Conservation (phyloP, 2,888 invertebrate species). For the Cheilosia urbana region DNA sequence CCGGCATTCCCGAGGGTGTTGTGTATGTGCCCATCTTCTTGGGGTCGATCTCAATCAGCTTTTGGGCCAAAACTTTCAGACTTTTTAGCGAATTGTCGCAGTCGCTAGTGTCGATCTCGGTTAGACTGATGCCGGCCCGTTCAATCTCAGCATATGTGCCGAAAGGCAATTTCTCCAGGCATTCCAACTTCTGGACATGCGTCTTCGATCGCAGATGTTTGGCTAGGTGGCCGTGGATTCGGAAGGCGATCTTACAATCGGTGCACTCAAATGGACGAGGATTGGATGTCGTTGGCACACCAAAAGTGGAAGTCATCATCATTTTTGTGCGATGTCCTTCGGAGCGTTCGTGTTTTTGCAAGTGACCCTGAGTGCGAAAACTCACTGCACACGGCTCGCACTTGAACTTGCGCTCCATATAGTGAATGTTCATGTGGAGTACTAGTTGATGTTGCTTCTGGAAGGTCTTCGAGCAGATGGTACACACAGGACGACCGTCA, state of each 20-base stretch:
- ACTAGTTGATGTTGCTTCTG: slow-evolving; percentile 95
- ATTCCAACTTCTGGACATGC: slow-evolving; percentile 97
- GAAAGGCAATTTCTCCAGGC: slow-evolving; percentile 95
- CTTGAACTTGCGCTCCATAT: slow-evolving; percentile 95
- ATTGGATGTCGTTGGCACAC: slow-evolving; percentile 92
- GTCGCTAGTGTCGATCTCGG: slow-evolving; percentile 97
- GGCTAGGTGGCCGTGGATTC: slow-evolving; percentile 98
- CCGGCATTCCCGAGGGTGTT: slow-evolving; percentile 81
- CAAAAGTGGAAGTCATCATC: slow-evolving; percentile 93
- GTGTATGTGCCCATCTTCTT: slow-evolving; percentile 87
- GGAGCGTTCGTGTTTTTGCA: slow-evolving; percentile 96
- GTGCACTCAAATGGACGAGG: slow-evolving; percentile 98
- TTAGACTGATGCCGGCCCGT: slow-evolving; percentile 93
- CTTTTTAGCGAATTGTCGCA: slow-evolving; percentile 97
- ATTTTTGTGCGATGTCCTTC: slow-evolving; percentile 97
- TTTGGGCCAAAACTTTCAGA: slow-evolving; percentile 91
- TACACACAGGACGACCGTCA: slow-evolving; percentile 91
- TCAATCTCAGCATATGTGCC: slow-evolving; percentile 98
- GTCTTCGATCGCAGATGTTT: slow-evolving; percentile 98
- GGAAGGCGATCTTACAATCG: slow-evolving; percentile 97
- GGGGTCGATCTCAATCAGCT: slow-evolving; percentile 90
- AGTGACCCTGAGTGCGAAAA: slow-evolving; percentile 94
- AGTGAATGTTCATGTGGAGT: slow-evolving; percentile 97
- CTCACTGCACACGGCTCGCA: slow-evolving; percentile 96
- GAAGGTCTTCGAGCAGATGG: slow-evolving; percentile 95